Percentiles rank a stretch among this genome's conserved stretches.
These are phyloP conservation scores for Misgurnus mizolepis DNA, from an alignment of 2,113 vertebrate species.

Conservation along the genomic window DNA sequence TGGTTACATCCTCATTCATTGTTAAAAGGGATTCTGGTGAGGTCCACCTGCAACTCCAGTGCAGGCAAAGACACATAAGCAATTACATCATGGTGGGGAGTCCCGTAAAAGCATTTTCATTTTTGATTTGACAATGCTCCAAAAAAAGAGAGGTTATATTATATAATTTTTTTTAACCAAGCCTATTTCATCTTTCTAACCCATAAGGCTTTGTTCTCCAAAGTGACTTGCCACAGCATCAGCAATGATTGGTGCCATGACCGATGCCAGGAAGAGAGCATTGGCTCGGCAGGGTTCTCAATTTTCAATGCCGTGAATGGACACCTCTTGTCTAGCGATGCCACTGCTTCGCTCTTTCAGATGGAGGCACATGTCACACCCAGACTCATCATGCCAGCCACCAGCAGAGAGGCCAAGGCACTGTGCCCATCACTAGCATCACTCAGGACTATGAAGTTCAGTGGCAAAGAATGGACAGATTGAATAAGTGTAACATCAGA, in stretches of 20 bases:
- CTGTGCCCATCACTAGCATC: constrained; percentile 57
- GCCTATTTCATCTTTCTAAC: not conserved
- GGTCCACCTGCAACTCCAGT: constrained; percentile 69
- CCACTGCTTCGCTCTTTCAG: constrained; percentile 65
- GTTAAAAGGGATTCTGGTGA: constrained; percentile 64
- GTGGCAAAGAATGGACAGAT: not conserved
- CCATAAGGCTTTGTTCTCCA: constrained; percentile 51
- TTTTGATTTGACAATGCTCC: not conserved
- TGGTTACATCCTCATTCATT: constrained; percentile 65
- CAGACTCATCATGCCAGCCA: constrained; percentile 67
- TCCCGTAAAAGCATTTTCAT: not conserved
- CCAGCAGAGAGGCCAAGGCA: constrained; percentile 65
- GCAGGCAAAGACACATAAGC: constrained; percentile 66
- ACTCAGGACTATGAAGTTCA: constrained; percentile 26
- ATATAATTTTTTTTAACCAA: not conserved
- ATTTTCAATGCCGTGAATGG: constrained; percentile 69
- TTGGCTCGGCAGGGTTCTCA: constrained; percentile 70
- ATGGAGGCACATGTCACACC: constrained; percentile 76
- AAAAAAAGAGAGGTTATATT: constrained; percentile 14
- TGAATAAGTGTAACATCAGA: not conserved
- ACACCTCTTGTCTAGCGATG: constrained; percentile 74
- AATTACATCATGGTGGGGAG: constrained; percentile 64
- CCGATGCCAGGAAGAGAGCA: constrained; percentile 73
- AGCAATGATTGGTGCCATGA: constrained; percentile 65
- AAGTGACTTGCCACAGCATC: constrained; percentile 73